Conservation (phyloP, 1,140 invertebrate species). For the Holcopasites calliopsidis region DNA sequence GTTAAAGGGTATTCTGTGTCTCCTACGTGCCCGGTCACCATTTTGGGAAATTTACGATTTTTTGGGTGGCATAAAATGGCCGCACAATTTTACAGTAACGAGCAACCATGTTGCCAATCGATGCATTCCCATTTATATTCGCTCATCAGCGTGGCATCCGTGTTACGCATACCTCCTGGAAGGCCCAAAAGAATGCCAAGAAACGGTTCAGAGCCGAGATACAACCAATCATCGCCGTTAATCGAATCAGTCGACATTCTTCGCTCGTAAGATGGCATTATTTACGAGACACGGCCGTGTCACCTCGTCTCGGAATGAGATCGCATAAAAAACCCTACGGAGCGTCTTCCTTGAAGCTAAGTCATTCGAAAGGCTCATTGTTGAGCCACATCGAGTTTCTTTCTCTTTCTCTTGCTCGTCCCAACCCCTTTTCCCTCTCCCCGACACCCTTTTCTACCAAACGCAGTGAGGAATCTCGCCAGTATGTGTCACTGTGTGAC, state of each 20-base stretch:
- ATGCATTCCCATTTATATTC: not conserved
- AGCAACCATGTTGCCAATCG: not conserved
- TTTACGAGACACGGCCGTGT: conserved; percentile 60
- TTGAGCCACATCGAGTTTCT: conserved; percentile 14
- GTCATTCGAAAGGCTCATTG: conserved; percentile 49
- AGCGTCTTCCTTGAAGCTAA: conserved; percentile 46
- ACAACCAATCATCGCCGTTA: conserved; percentile 65
- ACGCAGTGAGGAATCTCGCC: conserved; percentile 43
- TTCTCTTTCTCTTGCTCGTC: conserved; percentile 22
- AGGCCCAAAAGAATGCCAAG: conserved; percentile 31
- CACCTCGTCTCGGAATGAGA: conserved; percentile 54
- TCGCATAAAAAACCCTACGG: conserved; percentile 59
- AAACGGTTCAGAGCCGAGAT: conserved; percentile 57
- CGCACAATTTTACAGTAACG: not conserved
- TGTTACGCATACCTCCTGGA: not conserved
- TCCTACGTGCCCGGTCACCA: conserved; percentile 9
- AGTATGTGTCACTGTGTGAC: conserved; percentile 60
- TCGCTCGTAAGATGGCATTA: conserved; percentile 53
- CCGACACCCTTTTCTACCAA: conserved; percentile 12
- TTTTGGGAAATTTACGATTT: conserved; percentile 25
- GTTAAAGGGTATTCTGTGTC: conserved; percentile 7
- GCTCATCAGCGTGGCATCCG: not conserved
- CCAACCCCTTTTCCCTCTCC: not conserved
- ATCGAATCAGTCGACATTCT: conserved; percentile 49
- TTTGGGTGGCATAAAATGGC: not conserved